Conservation (phyloP, 2,888 invertebrate species). For the Acleris sparsana region DNA sequence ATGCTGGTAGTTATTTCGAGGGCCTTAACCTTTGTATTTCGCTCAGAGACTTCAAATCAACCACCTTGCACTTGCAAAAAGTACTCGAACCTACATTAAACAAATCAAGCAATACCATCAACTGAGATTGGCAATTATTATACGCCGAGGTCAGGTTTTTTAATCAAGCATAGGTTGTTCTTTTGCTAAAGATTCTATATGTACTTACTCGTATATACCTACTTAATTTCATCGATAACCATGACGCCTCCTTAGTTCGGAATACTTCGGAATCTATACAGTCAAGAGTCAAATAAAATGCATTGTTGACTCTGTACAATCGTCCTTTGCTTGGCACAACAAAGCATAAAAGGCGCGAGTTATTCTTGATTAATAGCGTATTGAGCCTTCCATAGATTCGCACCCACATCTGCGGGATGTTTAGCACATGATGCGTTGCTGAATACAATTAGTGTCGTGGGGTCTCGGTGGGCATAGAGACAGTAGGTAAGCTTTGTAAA, state of each 20-base stretch:
- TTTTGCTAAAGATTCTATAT: no score
- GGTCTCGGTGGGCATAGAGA: background rate
- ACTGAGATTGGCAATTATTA: constrained; percentile 1
- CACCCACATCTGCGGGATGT: constrained; percentile 44
- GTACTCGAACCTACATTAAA: background rate
- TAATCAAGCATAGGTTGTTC: no score
- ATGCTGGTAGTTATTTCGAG: background rate
- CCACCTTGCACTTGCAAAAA: background rate
- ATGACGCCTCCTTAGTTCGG: constrained; percentile 8
- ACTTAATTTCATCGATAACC: no score
- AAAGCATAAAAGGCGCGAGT: constrained; percentile 33
- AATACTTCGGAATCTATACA: background rate
- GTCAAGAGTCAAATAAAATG: constrained; percentile 21
- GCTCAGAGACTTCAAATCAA: background rate
- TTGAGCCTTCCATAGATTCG: constrained; percentile 38
- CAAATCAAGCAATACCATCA: no score
- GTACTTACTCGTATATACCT: no score
- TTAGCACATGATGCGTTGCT: constrained; percentile 51
- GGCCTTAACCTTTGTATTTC: background rate
- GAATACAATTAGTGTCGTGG: constrained; percentile 56
- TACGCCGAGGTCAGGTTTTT: background rate
- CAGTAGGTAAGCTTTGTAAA: constrained; percentile 12
- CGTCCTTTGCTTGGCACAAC: constrained; percentile 25
- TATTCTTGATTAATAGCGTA: constrained; percentile 46
- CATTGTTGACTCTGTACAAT: constrained; percentile 27